These are phyloP conservation scores for Tetrax tetrax DNA, from an alignment of 2,113 vertebrate genomes.

Conservation along the genomic window DNA sequence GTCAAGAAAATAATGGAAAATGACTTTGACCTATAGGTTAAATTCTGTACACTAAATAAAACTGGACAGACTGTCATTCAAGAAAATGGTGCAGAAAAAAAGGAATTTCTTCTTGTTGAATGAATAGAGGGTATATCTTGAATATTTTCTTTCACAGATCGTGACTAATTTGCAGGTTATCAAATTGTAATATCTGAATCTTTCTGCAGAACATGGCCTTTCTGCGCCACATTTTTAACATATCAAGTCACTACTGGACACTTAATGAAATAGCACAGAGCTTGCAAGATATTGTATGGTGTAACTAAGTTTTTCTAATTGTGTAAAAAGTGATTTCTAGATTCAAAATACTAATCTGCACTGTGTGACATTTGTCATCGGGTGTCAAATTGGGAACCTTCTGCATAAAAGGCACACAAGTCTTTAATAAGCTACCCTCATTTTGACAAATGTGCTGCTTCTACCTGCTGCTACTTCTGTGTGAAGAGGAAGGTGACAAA, in stretches of 20 bases:
- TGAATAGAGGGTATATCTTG: background rate
- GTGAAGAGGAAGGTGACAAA: slow-evolving; percentile 45
- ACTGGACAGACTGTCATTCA: background rate
- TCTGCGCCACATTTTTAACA: background rate
- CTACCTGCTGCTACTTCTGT: slow-evolving; percentile 15
- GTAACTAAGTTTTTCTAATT: background rate
- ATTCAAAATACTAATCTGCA: background rate
- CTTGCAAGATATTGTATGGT: background rate
- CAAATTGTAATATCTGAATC: background rate
- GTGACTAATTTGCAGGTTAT: background rate
- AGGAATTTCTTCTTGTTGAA: background rate
- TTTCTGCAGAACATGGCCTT: background rate
- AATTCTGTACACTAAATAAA: background rate
- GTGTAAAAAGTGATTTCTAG: background rate
- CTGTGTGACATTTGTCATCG: background rate
- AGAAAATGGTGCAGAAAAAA: background rate
- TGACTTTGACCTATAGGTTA: background rate
- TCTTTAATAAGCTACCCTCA: background rate
- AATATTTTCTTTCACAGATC: background rate
- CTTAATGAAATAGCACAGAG: background rate
- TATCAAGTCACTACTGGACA: background rate
- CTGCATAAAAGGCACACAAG: background rate
- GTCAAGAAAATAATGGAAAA: background rate
- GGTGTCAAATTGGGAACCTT: background rate
- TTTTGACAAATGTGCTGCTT: slow-evolving; percentile 1